phyloP scores from a whole-genome alignment of 2,797 vertebrate species.

The Myotis myotis region DNA sequence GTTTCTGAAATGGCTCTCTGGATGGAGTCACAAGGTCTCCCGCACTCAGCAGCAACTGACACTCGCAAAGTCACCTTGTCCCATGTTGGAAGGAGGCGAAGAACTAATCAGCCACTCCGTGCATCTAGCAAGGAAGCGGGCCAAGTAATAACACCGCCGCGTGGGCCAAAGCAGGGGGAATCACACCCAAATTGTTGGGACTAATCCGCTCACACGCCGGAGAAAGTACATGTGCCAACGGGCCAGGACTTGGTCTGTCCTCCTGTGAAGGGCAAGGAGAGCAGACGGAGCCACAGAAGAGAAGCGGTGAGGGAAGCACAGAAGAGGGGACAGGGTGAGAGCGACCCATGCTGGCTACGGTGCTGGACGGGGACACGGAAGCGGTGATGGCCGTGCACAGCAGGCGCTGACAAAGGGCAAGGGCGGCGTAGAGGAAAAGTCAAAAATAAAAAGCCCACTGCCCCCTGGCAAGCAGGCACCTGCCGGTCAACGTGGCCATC shows the following conservation, averaged over 20 bases:
- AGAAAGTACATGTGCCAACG: neutral
- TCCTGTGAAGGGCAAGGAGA: neutral
- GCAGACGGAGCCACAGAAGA: neutral
- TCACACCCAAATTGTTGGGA: neutral
- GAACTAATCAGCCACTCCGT: neutral
- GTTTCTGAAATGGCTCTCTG: slow-evolving; percentile 6
- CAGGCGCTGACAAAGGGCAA: neutral
- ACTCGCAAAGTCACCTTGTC: neutral
- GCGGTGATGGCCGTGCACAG: neutral
- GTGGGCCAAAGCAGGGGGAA: neutral
- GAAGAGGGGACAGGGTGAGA: neutral
- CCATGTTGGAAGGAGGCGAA: neutral
- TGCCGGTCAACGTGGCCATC: neutral
- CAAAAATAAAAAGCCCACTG: neutral
- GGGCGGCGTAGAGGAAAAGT: neutral
- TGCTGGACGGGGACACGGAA: neutral
- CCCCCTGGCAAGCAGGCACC: neutral
- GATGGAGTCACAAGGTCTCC: neutral
- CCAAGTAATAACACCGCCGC: neutral
- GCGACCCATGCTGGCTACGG: neutral
- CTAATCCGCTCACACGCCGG: neutral
- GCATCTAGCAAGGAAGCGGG: neutral
- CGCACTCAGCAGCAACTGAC: neutral
- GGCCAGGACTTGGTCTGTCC: neutral
- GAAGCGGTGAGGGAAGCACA: neutral